Conservation (phyloP, 2,888 invertebrate genomes). For the Anthoptus insignis region DNA sequence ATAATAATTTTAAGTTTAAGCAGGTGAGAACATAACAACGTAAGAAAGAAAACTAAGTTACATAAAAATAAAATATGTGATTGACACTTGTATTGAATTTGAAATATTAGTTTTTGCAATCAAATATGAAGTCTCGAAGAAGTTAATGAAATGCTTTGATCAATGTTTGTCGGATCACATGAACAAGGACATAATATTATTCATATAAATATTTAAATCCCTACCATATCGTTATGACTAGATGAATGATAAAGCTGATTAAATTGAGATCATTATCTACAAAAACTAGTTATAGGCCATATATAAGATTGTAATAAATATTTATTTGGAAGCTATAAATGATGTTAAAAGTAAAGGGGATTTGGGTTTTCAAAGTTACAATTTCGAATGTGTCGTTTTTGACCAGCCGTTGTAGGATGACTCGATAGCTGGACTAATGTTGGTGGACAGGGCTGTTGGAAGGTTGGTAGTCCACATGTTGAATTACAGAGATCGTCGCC, state of each 20-base stretch:
- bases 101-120: too few species aligned
- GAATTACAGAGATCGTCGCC: conserved; percentile 86
- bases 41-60: too few species aligned
- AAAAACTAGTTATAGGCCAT: conserved; percentile 31
- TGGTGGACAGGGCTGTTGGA: conserved; percentile 22
- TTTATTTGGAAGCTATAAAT: conserved; percentile 28
- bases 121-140: too few species aligned
- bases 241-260: conserved; percentile 34
- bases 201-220: conserved; percentile 16
- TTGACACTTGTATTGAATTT: too few species aligned
- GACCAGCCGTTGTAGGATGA: conserved; percentile 15
- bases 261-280: conserved; percentile 35
- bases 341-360: conserved; percentile 24
- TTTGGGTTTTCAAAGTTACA: conserved; percentile 17
- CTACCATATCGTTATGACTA: conserved; percentile 31
- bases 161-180: conserved; percentile 12
- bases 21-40: too few species aligned
- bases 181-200: too few species aligned
- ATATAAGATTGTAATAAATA: conserved; percentile 20
- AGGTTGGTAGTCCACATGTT: conserved; percentile 15
- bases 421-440: conserved; percentile 2
- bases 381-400: conserved; percentile 1
- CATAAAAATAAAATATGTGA: too few species aligned
- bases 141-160: too few species aligned
- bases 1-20: too few species aligned